These are phyloP conservation scores for Myotis pilosus DNA, from an alignment of 2,797 vertebrate genomes.

Conservation along the genomic window DNA sequence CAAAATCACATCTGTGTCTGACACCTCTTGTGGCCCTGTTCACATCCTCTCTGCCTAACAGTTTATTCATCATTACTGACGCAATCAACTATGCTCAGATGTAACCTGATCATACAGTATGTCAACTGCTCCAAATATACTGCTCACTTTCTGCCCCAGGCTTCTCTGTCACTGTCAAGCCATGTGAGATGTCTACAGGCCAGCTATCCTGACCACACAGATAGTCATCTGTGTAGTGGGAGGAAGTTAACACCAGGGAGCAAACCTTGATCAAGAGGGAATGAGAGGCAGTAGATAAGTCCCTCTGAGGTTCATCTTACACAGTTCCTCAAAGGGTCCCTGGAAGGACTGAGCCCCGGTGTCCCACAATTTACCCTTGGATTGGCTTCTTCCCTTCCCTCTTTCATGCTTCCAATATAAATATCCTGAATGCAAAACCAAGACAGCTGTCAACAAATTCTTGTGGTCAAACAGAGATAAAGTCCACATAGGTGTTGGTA, in stretches of 20 bases:
- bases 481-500: background rate
- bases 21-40: background rate
- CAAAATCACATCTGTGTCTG: background rate
- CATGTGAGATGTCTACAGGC: background rate
- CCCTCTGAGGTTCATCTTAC: background rate
- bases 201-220: background rate
- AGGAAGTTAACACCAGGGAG: background rate
- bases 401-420: background rate
- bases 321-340: background rate
- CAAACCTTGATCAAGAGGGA: background rate
- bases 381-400: background rate
- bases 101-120: background rate
- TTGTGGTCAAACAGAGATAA: background rate
- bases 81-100: background rate
- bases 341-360: background rate
- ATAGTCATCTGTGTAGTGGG: background rate
- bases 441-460: background rate
- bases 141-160: background rate
- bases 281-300: background rate
- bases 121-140: background rate
- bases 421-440: background rate
- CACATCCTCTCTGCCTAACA: background rate
- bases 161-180: background rate
- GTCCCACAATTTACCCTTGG: background rate
- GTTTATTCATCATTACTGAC: background rate